A percentile compares a stretch with the other conserved stretches of the same genome.
Conservation (phyloP, 1,140 invertebrate genomes). For the Nephila pilipes region DNA sequence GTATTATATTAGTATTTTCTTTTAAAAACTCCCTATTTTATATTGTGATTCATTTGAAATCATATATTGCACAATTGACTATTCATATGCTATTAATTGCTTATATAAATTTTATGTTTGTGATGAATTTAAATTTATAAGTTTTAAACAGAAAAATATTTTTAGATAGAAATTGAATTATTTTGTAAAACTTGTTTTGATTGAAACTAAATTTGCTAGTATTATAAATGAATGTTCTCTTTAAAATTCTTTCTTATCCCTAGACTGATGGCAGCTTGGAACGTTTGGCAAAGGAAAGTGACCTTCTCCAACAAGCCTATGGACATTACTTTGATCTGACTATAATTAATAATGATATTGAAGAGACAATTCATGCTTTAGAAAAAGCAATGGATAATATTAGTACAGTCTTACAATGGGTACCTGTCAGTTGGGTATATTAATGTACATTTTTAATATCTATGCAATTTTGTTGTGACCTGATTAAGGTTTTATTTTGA, state of each 20-base stretch:
- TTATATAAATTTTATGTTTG: too few relatives aligned
- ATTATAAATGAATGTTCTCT: too few relatives aligned
- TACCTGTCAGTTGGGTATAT: slow-evolving; percentile 92
- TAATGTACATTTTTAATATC: slow-evolving; percentile 83
- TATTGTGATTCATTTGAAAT: too few relatives aligned
- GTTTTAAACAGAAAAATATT: too few relatives aligned
- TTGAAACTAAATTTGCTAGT: too few relatives aligned
- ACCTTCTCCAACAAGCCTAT: slow-evolving; percentile 96
- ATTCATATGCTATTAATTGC: too few relatives aligned
- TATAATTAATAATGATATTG: slow-evolving; percentile 99
- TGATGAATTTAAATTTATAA: too few relatives aligned
- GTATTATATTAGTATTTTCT: too few relatives aligned
- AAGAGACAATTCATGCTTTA: slow-evolving; percentile 96
- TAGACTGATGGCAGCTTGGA: slow-evolving; percentile 98
- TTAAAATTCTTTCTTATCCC: not conserved
- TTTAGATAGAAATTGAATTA: too few relatives aligned
- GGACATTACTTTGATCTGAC: slow-evolving; percentile 99
- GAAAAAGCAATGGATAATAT: slow-evolving; percentile 95
- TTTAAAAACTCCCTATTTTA: too few relatives aligned
- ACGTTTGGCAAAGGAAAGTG: slow-evolving; percentile 96
- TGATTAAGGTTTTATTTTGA: not conserved
- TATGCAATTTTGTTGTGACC: slow-evolving; percentile 48
- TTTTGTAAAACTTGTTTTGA: too few relatives aligned
- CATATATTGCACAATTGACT: too few relatives aligned
- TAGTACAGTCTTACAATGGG: slow-evolving; percentile 96